phyloP scores from a whole-genome alignment of 2,888 invertebrate species.

The Glomeris marginata region DNA sequence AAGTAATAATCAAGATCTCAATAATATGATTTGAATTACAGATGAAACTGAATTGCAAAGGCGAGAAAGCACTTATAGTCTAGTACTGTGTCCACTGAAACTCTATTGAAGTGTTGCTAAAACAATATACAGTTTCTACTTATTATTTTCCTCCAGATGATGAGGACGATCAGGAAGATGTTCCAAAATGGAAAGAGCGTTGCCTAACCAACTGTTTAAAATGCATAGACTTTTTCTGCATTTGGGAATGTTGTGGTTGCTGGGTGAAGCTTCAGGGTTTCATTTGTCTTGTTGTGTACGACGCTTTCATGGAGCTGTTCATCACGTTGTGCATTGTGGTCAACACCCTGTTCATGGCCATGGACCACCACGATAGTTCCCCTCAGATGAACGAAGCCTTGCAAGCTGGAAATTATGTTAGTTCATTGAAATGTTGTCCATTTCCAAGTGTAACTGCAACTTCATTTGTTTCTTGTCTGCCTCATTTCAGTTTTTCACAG shows the following conservation, averaged over 20 bases:
- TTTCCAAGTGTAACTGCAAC: too few relatives aligned
- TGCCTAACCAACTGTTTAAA: slow-evolving; percentile 56
- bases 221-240: slow-evolving; percentile 76
- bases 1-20: too few relatives aligned
- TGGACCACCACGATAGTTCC: slow-evolving; percentile 91
- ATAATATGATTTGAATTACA: too few relatives aligned
- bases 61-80: too few relatives aligned
- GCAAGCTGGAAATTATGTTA: slow-evolving; percentile 88
- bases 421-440: slow-evolving; percentile 29
- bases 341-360: slow-evolving; percentile 94
- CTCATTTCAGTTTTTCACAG: slow-evolving; percentile 83
- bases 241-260: slow-evolving; percentile 87
- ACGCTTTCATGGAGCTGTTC: slow-evolving; percentile 95
- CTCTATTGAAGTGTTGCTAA: slow-evolving; percentile 34
- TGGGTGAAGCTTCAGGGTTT: slow-evolving; percentile 77
- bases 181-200: slow-evolving; percentile 74
- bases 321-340: slow-evolving; percentile 96
- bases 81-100: too few relatives aligned
- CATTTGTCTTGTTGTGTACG: slow-evolving; percentile 80
- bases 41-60: too few relatives aligned
- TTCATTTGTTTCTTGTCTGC: too few relatives aligned
- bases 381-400: slow-evolving; percentile 67
- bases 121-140: slow-evolving; percentile 77
- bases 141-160: slow-evolving; percentile 93
- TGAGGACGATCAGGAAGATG: slow-evolving; percentile 46